Conservation (phyloP, 2,888 invertebrate species). For the Leptothorax acervorum region DNA sequence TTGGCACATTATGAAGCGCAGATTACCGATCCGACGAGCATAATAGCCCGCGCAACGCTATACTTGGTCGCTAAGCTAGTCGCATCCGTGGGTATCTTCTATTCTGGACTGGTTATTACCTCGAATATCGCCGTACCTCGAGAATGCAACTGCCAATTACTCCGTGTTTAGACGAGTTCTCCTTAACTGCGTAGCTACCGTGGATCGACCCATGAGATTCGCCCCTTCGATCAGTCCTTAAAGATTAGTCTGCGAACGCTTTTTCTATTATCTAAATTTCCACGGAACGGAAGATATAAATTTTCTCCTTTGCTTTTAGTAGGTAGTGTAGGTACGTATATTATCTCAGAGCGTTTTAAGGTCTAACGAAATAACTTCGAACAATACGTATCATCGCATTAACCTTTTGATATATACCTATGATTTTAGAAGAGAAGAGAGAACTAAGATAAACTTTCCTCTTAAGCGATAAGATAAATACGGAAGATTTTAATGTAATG, state of each 20-base stretch:
- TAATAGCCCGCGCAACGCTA: conserved; percentile 10
- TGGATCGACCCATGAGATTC: conserved; percentile 11
- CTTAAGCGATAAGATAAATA: not conserved
- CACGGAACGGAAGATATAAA: conserved; percentile 22
- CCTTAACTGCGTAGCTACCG: conserved; percentile 25
- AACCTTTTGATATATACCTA: no score
- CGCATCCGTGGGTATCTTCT: conserved; percentile 41
- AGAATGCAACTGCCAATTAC: conserved; percentile 60
- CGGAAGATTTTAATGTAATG: not conserved
- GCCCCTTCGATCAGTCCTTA: not conserved
- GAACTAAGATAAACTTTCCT: no score
- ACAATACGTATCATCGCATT: no score
- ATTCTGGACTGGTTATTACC: conserved; percentile 25
- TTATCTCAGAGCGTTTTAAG: not conserved
- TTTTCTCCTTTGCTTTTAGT: conserved; percentile 36
- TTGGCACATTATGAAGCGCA: conserved; percentile 18
- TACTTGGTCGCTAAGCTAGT: conserved; percentile 38
- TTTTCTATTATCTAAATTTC: conserved; percentile 34
- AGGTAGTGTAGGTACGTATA: no score
- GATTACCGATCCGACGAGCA: conserved; percentile 18
- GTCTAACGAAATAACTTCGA: no score
- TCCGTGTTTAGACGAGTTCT: conserved; percentile 47
- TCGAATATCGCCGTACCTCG: conserved; percentile 24
- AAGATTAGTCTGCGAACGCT: not conserved
- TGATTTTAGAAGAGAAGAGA: no score